Base-by-base conservation (phyloP, 2,113 vertebrate genomes). In the Lycaon pictus region DNA sequence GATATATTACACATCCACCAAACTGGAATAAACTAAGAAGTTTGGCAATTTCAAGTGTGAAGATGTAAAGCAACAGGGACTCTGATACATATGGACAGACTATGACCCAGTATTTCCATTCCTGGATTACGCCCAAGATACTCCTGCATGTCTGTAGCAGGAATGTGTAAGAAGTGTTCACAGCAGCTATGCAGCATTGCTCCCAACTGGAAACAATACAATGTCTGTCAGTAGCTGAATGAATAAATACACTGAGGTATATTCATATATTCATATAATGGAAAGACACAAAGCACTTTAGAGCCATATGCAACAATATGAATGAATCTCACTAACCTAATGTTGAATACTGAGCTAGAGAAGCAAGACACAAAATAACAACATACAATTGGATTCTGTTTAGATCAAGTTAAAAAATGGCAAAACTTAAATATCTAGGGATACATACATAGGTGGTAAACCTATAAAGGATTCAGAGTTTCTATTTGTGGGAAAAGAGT, bases 201-300 rank as follows among this genome's bases (percentile, higher is more conserved):
- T 74, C 37, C 15, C 11, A 58, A 58, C 1, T 15, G 69, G 77
- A 72, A 96, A 81, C n/a, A 85, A 69, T 9, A 23, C 2, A 53
- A 51, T 32, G 89, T 11, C 55, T 11, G 16, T 67, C 15, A 35
- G 72, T 37, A 87, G 86, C n/a, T 94, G 74, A 76, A 95, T 53
- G 67, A 58, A 51, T n/a, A 80, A 55, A 86, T 32, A 48, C 20
- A 55, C 27, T 67, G 55, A 89, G 13, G 5, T 86, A 69, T 29
- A 74, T 35, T 74, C 23, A 65, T 48, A 55, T 80, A 80, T 51
- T 90, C 60, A 84, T 53, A 65, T 60, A n/a, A 76, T 20, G 48
- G 58, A 90, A 77, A 58, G 60, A 92, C 11, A 82, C 16, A 93
- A 91, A 92, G 89, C 17, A 35, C 80, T 85, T 86, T 11, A 83